Evolutionary conservation across 2,113 vertebrate species (phyloP), one percentile per base, ranked within the genome.

Genomic region (Leptosomus discolor): DNA sequence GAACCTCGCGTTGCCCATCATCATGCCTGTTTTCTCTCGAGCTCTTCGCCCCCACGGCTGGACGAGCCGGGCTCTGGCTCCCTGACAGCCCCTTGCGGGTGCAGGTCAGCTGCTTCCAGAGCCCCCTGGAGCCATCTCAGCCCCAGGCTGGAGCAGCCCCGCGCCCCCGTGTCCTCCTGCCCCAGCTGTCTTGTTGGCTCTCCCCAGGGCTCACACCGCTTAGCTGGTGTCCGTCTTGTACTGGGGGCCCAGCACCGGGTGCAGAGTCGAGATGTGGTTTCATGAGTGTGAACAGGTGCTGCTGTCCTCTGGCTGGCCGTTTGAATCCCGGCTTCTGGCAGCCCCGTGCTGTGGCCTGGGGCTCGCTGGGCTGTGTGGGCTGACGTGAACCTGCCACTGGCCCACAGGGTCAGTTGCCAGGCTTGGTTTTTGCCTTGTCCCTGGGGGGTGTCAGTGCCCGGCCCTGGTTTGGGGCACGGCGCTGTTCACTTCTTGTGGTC

Each of bases 161-260:
- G 0, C 5, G 1, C 3, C 5, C 54, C 23, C 6, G 0, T 5
- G 19, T 34, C 13, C 37, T 34, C 46, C 69, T 39, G 56, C 37
- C 23, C 8, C 0, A 3, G 0, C 36, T 30, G 32, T 9, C 43
- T 32, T 3, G 5, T 51, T 36, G 69, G 61, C 45, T 26, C 2
- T 75, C n/a, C 15, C 39, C 39, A 5, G 75, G 15, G 23, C 46
- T 16, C 1, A 1, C 45, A 5, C 13, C 8, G 3, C 48, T n/a
- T 5, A 6, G 36, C 54, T 45, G 41, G 10, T 51, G 14, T 30
- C 23, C 6, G 15, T 69, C 45, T 41, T 41, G 15, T 85, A 8
- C 63, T 34, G 58, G 54, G 81, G 5, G 21, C 41, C 14, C 82
- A 63, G 41, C 61, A 29, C 15, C 1, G 4, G 23, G 2, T 9